Percentiles rank a stretch among this genome's conserved stretches.
Evolutionary conservation across 1,140 invertebrate genomes (phyloP).

Genomic region (Drosophila bocki): DNA sequence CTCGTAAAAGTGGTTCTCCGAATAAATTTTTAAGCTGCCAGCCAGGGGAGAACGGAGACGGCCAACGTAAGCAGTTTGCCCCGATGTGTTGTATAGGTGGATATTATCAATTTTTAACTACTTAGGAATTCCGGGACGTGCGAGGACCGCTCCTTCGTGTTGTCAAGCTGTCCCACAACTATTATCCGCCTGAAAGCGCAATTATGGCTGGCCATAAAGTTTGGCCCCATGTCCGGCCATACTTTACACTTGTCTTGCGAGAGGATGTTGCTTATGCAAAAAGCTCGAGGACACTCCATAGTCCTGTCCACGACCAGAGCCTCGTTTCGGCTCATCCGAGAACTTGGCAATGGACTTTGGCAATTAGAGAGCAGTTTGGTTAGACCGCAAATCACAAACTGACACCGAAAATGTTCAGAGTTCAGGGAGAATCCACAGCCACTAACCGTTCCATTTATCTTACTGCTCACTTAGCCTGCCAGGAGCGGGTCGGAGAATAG

Average conservation of each 20-base stretch:
- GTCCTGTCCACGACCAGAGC: constrained; percentile 2
- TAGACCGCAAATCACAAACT: constrained; percentile 45
- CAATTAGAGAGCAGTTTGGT: constrained; percentile 39
- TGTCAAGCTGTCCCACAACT: constrained; percentile 19
- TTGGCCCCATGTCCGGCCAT: constrained; percentile 28
- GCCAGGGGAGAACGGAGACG: not conserved
- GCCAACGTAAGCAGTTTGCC: not conserved
- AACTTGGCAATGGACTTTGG: constrained; percentile 14
- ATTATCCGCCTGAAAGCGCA: constrained; percentile 60
- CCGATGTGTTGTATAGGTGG: constrained; percentile 15
- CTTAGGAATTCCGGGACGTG: constrained; percentile 43
- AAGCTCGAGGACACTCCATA: not conserved
- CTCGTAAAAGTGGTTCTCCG: constrained; percentile 27
- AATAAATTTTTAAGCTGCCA: constrained; percentile 30
- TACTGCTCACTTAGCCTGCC: not conserved
- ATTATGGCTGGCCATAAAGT: constrained; percentile 63
- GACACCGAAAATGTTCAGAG: constrained; percentile 30
- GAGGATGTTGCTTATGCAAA: constrained; percentile 17
- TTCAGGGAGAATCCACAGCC: not conserved
- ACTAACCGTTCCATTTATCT: constrained; percentile 9
- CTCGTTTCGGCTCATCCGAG: too few relatives aligned
- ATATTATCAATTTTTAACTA: constrained; percentile 70
- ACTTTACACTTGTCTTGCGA: constrained; percentile 28
- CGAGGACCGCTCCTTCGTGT: constrained; percentile 6
- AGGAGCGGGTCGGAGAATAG: not conserved